A percentile compares a stretch with the other conserved stretches of the same genome.
Evolutionary conservation across 2,113 vertebrate genomes (phyloP).

Genomic region (Fregetta grallaria): DNA sequence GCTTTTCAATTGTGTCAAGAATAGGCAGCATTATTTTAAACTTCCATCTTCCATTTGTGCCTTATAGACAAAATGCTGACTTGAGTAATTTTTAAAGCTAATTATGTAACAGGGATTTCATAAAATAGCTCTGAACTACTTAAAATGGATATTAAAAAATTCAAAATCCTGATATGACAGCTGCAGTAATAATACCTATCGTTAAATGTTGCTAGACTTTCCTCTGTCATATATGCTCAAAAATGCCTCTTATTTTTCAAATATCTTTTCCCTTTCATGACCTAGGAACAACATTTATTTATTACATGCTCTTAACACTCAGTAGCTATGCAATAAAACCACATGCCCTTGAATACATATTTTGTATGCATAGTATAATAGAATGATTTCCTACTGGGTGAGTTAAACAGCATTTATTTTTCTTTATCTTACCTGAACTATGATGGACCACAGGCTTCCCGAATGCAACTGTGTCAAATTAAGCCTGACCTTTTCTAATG

Average conservation of each 20-base stretch:
- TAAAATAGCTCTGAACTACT: constrained; percentile 24
- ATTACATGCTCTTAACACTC: constrained; percentile 19
- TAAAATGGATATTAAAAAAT: constrained; percentile 39
- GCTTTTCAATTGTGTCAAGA: constrained; percentile 22
- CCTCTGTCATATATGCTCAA: constrained; percentile 3
- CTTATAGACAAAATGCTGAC: not conserved
- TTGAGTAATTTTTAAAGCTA: constrained; percentile 12
- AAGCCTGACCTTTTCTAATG: constrained; percentile 44
- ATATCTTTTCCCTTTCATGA: constrained; percentile 13
- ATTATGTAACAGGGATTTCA: constrained; percentile 50
- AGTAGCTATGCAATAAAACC: constrained; percentile 21
- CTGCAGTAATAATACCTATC: constrained; percentile 26
- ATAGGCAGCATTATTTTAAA: not conserved
- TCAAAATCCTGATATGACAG: constrained; percentile 21
- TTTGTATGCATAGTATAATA: constrained; percentile 3
- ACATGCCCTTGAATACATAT: not conserved
- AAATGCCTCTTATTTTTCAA: constrained; percentile 44
- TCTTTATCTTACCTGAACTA: not conserved
- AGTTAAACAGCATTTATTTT: not conserved
- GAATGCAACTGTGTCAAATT: constrained; percentile 24
- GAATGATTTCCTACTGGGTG: constrained; percentile 23
- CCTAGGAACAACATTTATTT: constrained; percentile 34
- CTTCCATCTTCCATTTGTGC: not conserved
- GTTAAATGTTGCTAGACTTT: constrained; percentile 48
- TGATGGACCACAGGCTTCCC: not conserved